A percentile compares a stretch with the other conserved stretches of the same genome.
Conservation (phyloP, 2,888 invertebrate genomes). For the Drosophila picticornis region DNA sequence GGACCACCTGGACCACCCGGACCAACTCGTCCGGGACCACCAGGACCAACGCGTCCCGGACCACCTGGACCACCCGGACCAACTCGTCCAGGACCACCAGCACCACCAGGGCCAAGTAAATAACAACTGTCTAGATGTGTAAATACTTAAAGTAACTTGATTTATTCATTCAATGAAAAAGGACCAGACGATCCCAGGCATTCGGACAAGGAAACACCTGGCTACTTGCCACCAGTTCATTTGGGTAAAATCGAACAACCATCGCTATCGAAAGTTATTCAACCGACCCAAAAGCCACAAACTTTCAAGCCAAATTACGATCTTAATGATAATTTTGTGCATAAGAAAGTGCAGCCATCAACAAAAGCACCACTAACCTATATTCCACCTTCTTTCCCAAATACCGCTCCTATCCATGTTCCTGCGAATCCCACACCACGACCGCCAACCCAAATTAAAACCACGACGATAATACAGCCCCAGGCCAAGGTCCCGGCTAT, state of each 20-base stretch:
- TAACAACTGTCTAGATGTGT: neutral
- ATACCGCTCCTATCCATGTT: conserved; percentile 69
- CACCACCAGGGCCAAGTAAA: conserved; percentile 51
- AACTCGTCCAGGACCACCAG: conserved; percentile 49
- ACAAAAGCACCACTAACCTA: conserved; percentile 77
- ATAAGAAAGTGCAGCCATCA: conserved; percentile 62
- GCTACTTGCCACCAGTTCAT: conserved; percentile 85
- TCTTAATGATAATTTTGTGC: conserved; percentile 71
- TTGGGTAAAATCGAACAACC: conserved; percentile 85
- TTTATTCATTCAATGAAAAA: conserved; percentile 7
- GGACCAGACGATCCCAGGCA: conserved; percentile 72
- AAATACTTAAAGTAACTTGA: neutral
- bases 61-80: conserved; percentile 57
- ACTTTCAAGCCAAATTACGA: conserved; percentile 77
- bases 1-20: conserved; percentile 62
- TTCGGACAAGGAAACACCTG: conserved; percentile 79
- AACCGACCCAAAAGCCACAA: conserved; percentile 61
- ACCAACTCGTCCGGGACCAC: conserved; percentile 62
- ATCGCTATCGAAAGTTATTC: conserved; percentile 68
- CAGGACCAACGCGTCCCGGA: conserved; percentile 28
- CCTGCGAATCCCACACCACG: conserved; percentile 68
- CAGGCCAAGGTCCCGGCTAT: conserved; percentile 79
- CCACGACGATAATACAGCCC: conserved; percentile 57
- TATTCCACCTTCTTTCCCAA: conserved; percentile 82
- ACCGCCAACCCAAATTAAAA: conserved; percentile 57